Evolutionary conservation across 2,797 vertebrate genomes (phyloP).

Genomic region (Amniataba percoides): DNA sequence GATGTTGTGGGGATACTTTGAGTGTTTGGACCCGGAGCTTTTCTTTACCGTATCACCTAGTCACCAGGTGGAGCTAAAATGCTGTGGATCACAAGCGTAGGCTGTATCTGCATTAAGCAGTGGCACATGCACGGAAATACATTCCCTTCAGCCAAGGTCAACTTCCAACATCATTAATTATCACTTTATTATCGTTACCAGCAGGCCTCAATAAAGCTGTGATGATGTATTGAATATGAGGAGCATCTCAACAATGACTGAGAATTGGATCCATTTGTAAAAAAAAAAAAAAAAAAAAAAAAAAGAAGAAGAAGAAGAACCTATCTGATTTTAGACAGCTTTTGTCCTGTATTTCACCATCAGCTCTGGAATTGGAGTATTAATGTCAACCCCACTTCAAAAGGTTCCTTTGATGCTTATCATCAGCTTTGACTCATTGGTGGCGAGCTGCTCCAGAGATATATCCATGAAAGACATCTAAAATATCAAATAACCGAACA

Average conservation of each 20-base stretch:
- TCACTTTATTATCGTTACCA: slow-evolving; percentile 73
- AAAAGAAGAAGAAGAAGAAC: too few species aligned
- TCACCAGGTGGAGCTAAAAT: slow-evolving; percentile 83
- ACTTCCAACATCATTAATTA: slow-evolving; percentile 68
- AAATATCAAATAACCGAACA: slow-evolving; percentile 47
- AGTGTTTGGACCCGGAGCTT: slow-evolving; percentile 5
- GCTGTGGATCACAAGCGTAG: slow-evolving; percentile 51
- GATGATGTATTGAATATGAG: slow-evolving; percentile 57
- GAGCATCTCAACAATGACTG: slow-evolving; percentile 46
- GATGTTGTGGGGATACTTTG: neutral
- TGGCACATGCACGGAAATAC: slow-evolving; percentile 36
- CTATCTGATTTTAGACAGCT: slow-evolving; percentile 43
- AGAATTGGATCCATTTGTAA: slow-evolving; percentile 46
- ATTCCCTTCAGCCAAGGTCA: slow-evolving; percentile 72
- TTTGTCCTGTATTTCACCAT: slow-evolving; percentile 62
- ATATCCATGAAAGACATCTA: slow-evolving; percentile 47
- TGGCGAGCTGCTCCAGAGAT: slow-evolving; percentile 31
- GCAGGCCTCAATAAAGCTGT: slow-evolving; percentile 52
- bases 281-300: too few species aligned
- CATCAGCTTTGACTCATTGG: slow-evolving; percentile 47
- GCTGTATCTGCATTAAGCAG: slow-evolving; percentile 45
- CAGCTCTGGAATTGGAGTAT: slow-evolving; percentile 53
- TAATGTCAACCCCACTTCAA: slow-evolving; percentile 60
- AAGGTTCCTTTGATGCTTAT: slow-evolving; percentile 56
- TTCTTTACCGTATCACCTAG: slow-evolving; percentile 50